Evolutionary conservation across 2,888 invertebrate species (phyloP).

Genomic region (Microchrysa polita): DNA sequence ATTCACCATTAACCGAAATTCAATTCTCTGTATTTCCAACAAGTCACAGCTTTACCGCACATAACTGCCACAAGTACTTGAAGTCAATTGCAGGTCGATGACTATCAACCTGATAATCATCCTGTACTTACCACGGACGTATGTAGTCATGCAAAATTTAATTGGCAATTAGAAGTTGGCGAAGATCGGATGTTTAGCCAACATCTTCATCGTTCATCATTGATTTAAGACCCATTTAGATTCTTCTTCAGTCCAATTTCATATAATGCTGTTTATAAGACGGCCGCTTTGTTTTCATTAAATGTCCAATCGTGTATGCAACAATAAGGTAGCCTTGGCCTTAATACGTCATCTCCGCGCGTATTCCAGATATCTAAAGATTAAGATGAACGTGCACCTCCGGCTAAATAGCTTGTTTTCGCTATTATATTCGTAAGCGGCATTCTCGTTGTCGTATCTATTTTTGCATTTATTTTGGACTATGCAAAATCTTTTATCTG

Average conservation of each 20-base stretch:
- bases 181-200: neutral
- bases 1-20: too few species aligned
- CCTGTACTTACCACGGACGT: neutral
- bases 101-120: too few species aligned
- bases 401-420: slow-evolving; percentile 7
- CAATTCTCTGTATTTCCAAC: too few species aligned
- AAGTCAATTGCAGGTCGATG: neutral
- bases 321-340: slow-evolving; percentile 26
- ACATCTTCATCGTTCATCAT: neutral
- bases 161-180: slow-evolving; percentile 20
- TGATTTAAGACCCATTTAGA: neutral
- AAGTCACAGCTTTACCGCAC: too few species aligned
- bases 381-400: slow-evolving; percentile 14
- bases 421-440: slow-evolving; percentile 12
- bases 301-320: too few species aligned
- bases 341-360: slow-evolving; percentile 42
- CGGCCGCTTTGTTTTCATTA: too few species aligned
- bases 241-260: neutral
- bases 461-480: too few species aligned
- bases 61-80: neutral
- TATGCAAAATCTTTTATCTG: too few species aligned
- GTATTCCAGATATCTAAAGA: slow-evolving; percentile 30
- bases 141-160: slow-evolving; percentile 9
- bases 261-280: neutral
- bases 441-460: neutral